phyloP scores from a whole-genome alignment of 1,140 invertebrate genomes.

The Neuroterus valhalla region DNA sequence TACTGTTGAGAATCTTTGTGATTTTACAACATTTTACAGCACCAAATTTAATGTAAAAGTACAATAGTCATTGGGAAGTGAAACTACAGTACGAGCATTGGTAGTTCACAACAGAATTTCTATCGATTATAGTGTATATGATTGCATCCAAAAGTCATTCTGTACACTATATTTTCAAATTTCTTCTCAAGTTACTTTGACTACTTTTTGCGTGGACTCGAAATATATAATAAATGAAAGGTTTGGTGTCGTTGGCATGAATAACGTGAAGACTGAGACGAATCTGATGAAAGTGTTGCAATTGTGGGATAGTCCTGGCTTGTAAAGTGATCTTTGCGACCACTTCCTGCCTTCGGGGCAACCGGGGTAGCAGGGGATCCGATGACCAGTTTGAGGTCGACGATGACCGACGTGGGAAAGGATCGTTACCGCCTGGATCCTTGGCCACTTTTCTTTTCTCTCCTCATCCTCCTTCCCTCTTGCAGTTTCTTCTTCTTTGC shows the following conservation, averaged over 20 bases:
- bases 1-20: no score
- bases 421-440: constrained; percentile 57
- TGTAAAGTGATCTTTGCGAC: constrained; percentile 72
- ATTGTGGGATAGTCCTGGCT: constrained; percentile 58
- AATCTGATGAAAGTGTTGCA: constrained; percentile 59
- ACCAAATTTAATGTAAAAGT: no score
- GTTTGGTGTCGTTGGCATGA: not conserved
- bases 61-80: no score
- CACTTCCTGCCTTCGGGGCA: constrained; percentile 72
- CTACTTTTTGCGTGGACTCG: no score
- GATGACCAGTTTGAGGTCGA: constrained; percentile 74
- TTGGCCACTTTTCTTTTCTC: constrained; percentile 43
- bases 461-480: constrained; percentile 32
- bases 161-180: no score
- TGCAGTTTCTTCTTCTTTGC: constrained; percentile 43
- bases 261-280: not conserved
- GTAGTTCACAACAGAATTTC: no score
- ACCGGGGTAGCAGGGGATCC: constrained; percentile 60
- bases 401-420: constrained; percentile 74
- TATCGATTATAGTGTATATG: no score
- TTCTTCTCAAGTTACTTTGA: no score
- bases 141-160: no score
- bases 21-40: no score
- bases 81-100: no score
- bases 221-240: no score